Percentiles rank a stretch among this genome's conserved stretches.
These are phyloP conservation scores for Halichoerus grypus DNA, from an alignment of 2,113 vertebrate genomes.

Conservation along the genomic window DNA sequence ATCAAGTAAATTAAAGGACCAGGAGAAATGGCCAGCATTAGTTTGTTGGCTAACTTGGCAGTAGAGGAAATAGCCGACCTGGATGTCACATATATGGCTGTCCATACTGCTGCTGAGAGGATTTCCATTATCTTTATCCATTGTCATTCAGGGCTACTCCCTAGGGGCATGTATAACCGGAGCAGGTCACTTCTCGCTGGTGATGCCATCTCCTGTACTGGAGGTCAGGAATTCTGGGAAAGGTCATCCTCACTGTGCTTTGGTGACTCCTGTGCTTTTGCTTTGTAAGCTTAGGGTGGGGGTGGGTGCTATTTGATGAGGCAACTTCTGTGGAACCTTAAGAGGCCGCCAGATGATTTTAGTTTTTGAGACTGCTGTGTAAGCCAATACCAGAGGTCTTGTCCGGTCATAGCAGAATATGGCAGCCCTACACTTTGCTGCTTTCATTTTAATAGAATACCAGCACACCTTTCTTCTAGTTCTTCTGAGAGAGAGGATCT, in stretches of 20 bases:
- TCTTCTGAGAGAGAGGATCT: background rate
- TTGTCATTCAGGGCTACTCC: background rate
- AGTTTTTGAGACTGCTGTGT: background rate
- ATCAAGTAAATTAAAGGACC: background rate
- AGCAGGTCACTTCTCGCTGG: background rate
- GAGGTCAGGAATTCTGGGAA: background rate
- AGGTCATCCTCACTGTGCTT: background rate
- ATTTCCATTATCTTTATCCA: background rate
- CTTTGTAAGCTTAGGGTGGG: background rate
- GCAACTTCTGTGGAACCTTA: background rate
- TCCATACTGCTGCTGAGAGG: background rate
- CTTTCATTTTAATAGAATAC: background rate
- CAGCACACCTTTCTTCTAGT: background rate
- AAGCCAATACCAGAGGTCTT: background rate
- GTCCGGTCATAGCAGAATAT: background rate
- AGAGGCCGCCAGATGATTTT: background rate
- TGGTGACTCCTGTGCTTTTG: background rate
- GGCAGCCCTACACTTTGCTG: background rate
- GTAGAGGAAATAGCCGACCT: background rate
- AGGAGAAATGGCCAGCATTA: background rate
- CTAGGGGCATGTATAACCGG: background rate
- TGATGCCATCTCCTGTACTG: background rate
- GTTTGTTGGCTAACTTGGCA: background rate
- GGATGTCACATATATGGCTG: background rate
- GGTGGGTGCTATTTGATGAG: background rate